phyloP scores from a whole-genome alignment of 2,888 invertebrate species.

The Subacronicta megacephala region DNA sequence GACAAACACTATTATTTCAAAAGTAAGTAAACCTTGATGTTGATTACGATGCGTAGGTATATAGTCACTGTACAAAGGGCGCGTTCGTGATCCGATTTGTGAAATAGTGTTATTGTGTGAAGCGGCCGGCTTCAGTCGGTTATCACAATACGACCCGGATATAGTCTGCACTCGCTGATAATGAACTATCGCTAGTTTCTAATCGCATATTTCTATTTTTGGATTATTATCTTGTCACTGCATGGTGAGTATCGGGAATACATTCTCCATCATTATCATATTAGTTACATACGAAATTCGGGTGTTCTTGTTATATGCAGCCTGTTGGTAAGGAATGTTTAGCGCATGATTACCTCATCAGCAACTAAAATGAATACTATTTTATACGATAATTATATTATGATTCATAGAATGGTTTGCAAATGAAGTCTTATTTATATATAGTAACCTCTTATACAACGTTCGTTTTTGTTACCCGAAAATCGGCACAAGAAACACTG shows the following conservation, averaged over 20 bases:
- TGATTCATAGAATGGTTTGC: no score
- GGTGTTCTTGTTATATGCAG: no score
- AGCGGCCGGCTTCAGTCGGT: slow-evolving; percentile 8
- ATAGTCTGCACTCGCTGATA: slow-evolving; percentile 41
- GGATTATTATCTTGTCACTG: slow-evolving; percentile 11
- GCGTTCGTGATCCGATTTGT: slow-evolving; percentile 56
- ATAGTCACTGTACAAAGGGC: slow-evolving; percentile 58
- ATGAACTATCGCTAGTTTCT: slow-evolving; percentile 12
- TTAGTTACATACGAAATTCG: no score
- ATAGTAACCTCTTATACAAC: no score
- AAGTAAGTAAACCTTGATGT: slow-evolving; percentile 52
- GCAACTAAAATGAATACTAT: no score
- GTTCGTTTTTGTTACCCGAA: no score
- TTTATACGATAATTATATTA: no score
- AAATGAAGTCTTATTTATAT: no score
- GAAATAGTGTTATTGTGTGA: slow-evolving; percentile 24
- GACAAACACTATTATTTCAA: slow-evolving; percentile 50
- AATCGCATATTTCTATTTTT: slow-evolving; percentile 20
- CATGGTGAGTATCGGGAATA: slow-evolving; percentile 1
- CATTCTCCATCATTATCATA: no score
- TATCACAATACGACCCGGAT: slow-evolving; percentile 54
- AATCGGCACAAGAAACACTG: no score
- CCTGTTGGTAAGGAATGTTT: no score
- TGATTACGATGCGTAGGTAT: slow-evolving; percentile 47
- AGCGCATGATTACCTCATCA: no score